These are phyloP conservation scores for Cygnus olor DNA, from an alignment of 2,797 vertebrate species.

Conservation along the genomic window DNA sequence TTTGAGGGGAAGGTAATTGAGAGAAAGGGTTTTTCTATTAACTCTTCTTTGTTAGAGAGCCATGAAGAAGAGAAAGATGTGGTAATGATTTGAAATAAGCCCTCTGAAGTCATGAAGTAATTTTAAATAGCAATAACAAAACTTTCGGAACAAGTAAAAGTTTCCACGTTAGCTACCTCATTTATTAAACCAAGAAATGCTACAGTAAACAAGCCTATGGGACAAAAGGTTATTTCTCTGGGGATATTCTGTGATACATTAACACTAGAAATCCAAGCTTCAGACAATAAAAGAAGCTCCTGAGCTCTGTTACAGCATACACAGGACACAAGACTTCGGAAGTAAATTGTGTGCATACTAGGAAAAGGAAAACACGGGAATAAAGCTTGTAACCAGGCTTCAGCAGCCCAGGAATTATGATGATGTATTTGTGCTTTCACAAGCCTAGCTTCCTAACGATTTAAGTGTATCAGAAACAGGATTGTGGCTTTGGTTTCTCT, in stretches of 20 bases:
- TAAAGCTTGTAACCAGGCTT: background rate
- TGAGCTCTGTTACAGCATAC: background rate
- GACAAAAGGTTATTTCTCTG: background rate
- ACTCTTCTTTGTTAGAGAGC: background rate
- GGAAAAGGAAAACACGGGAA: constrained; percentile 6
- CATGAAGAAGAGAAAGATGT: background rate
- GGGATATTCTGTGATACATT: background rate
- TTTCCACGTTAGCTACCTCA: background rate
- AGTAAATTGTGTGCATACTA: background rate
- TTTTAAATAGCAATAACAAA: constrained; percentile 16
- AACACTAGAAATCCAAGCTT: background rate
- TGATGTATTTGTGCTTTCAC: background rate
- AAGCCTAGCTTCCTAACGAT: background rate
- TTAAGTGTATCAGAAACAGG: background rate
- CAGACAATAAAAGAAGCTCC: background rate
- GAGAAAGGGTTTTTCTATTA: background rate
- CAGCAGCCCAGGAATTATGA: background rate
- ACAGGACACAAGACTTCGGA: background rate
- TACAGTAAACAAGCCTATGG: background rate
- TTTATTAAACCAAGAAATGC: constrained; percentile 32
- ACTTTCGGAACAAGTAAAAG: background rate
- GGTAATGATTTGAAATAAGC: constrained; percentile 19
- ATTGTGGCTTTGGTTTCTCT: background rate
- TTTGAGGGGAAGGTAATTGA: background rate
- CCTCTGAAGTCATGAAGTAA: constrained; percentile 16